phyloP scores from a whole-genome alignment of 2,888 invertebrate genomes.

The Trimorus sp. region DNA sequence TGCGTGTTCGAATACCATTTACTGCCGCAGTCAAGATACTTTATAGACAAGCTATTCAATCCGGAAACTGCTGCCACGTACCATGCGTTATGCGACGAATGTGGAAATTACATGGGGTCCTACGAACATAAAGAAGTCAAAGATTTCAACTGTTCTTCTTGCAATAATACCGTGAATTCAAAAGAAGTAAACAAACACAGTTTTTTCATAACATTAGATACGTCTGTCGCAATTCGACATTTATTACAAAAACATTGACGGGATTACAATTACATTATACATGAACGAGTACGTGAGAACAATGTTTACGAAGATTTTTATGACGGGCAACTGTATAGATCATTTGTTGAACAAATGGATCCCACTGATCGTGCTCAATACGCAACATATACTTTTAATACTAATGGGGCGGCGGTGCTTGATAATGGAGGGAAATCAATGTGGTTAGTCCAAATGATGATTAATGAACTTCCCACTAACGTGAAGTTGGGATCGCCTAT shows the following conservation, averaged over 20 bases:
- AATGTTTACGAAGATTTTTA: slow-evolving; percentile 21
- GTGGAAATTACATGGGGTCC: slow-evolving; percentile 30
- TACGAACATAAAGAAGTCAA: slow-evolving; percentile 28
- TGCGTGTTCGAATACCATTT: slow-evolving; percentile 10
- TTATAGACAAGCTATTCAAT: slow-evolving; percentile 56
- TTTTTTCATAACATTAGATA: slow-evolving; percentile 35
- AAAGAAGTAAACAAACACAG: slow-evolving; percentile 17
- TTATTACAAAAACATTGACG: slow-evolving; percentile 24
- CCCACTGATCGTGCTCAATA: slow-evolving; percentile 18
- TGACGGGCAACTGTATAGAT: slow-evolving; percentile 50
- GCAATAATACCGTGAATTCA: slow-evolving; percentile 16
- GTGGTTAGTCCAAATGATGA: too few relatives aligned
- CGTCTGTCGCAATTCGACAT: slow-evolving; percentile 14
- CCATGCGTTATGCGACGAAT: slow-evolving; percentile 53
- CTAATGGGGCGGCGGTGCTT: slow-evolving; percentile 25
- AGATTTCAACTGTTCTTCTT: background rate
- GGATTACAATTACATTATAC: slow-evolving; percentile 22
- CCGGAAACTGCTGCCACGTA: slow-evolving; percentile 32
- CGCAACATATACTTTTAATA: slow-evolving; percentile 32
- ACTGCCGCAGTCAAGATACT: slow-evolving; percentile 46
- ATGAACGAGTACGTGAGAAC: slow-evolving; percentile 15
- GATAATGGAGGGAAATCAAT: too few relatives aligned
- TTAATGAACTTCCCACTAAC: too few relatives aligned
- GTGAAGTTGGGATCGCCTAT: too few relatives aligned
- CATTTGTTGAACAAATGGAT: slow-evolving; percentile 32